A percentile compares a stretch with the other conserved stretches of the same genome.
These are phyloP conservation scores for Anoplophora glabripennis DNA, from an alignment of 1,140 invertebrate genomes.

Conservation along the genomic window DNA sequence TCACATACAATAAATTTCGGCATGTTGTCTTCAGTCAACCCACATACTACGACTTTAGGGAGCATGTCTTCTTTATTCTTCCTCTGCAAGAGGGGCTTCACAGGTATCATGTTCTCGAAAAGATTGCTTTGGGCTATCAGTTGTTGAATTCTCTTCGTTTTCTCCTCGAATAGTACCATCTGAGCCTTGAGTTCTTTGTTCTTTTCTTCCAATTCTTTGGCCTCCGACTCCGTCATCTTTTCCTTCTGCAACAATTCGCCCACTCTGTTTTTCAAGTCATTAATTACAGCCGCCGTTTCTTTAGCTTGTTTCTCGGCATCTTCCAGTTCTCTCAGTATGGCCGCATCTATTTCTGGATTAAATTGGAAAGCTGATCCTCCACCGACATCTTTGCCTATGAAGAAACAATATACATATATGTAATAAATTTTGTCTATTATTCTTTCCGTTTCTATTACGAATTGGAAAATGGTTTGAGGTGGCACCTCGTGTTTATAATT, in stretches of 20 bases:
- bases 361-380: constrained; percentile 26
- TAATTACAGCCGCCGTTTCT: constrained; percentile 41
- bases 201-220: constrained; percentile 42
- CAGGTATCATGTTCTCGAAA: constrained; percentile 32
- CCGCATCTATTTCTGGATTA: constrained; percentile 32
- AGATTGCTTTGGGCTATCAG: constrained; percentile 37
- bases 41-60: constrained; percentile 47
- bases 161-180: constrained; percentile 44
- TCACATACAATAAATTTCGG: constrained; percentile 46
- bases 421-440: not conserved
- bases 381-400: not conserved
- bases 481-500: not conserved
- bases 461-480: not conserved
- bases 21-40: constrained; percentile 41
- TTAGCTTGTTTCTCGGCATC: constrained; percentile 44
- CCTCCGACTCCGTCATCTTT: constrained; percentile 35
- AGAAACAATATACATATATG: not conserved
- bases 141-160: constrained; percentile 43
- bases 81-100: constrained; percentile 18
- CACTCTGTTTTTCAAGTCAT: constrained; percentile 41
- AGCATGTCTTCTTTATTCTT: constrained; percentile 39
- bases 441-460: not conserved
- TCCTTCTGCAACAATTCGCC: constrained; percentile 36
- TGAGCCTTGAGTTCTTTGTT: constrained; percentile 41
- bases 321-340: constrained; percentile 43